Base-by-base conservation (phyloP, 2,888 invertebrate species). In the Electrophaes corylata region DNA sequence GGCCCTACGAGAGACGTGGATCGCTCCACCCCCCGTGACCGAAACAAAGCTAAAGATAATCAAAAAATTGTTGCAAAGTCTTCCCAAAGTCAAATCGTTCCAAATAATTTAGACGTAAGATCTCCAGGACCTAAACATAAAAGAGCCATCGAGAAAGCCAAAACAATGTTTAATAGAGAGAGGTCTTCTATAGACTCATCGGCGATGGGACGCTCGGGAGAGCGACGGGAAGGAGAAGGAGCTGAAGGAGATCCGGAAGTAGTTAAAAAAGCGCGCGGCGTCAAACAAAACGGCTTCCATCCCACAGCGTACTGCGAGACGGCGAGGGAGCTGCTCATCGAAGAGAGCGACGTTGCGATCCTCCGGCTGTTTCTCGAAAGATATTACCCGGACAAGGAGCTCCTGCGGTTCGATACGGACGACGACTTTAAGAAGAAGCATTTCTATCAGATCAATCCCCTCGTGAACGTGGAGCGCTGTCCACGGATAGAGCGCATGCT, bases 381-480 rank as follows among this genome's bases (percentile, higher is more conserved):
- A 0, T 6, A 51, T 8, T 43, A 5, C 14, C 1, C 52, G 0
- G 33, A 56, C 10, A 57, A 60, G n/a, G 52, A 59, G 6, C 19
- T 62, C 0, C 37, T 47, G 0, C n/a, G 40, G 4, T 66, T 60
- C 14, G 64, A 64, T 6, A 18, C 44, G 1, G 50, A 54, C 3
- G 46, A 58, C 4, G 47, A 48, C 0, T 64, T 60, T 23, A 64
- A 64, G 26, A 53, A 10, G 10, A 33, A 50, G 14, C 62, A 59
- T 26, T 73, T 86, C 62, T 83, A 78, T 63, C 66, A 67, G 4
- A 71, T 87, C 29, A 83, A 86, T 57, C 87, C 87, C 2, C 62
- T 86, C 0, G 86, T 87, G 4, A 40, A 44, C 4, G 29, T 85
- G 0, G 65, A 65, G 56, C 71, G 75, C 0, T 78, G 77, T 45